Base-by-base conservation (phyloP, 2,888 invertebrate species). In the Galeruca laticollis region DNA sequence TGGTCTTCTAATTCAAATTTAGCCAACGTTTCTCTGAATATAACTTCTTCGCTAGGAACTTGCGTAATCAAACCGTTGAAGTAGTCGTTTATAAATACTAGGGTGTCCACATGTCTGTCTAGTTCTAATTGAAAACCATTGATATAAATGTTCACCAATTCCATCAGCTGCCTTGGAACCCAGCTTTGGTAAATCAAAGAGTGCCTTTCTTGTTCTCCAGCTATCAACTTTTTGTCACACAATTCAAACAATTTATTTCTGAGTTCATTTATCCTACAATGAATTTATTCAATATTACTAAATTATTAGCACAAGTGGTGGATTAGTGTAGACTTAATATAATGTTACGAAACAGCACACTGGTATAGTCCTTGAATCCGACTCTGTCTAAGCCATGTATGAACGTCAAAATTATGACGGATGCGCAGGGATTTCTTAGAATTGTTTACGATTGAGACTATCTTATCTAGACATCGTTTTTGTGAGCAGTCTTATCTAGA, bases 61-160 rank as follows among this genome's bases (percentile, higher is more conserved):
- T 88, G 79, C 0, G 81, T 82, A 13, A 85, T 77, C 75, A 84
- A 80, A 0, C 82, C 82, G 0, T 77, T 75, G 70, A 87, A 88
- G 77, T 88, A 88, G 77, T 88, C 87, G 13, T 84, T 82, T 2
- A 88, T 54, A 6, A 88, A 75, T 59, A 84, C 84, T 18, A 86
- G 59, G 5, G 85, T 85, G 70, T 86, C 84, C 20, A 84, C 83
- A 84, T 87, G 85, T 57, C 91, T 86, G 78, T 91, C 90, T 11
- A 89, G 60, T 84, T 92, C 92, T n/a, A 88, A 78, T 81, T 91
- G 90, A 84, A 90, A 85, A 54, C 88, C 87, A 1, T 86, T 87
- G 56, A 88, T 85, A 74, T 87, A 90, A 33, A 88, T 85, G 77
- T 91, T 90, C 1, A 84, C 84, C 76, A 91, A 83, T 57, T 88